Evolutionary conservation across 2,113 vertebrate genomes (phyloP), one percentile per base, ranked within the genome.

Genomic region (Eolophus roseicapilla): DNA sequence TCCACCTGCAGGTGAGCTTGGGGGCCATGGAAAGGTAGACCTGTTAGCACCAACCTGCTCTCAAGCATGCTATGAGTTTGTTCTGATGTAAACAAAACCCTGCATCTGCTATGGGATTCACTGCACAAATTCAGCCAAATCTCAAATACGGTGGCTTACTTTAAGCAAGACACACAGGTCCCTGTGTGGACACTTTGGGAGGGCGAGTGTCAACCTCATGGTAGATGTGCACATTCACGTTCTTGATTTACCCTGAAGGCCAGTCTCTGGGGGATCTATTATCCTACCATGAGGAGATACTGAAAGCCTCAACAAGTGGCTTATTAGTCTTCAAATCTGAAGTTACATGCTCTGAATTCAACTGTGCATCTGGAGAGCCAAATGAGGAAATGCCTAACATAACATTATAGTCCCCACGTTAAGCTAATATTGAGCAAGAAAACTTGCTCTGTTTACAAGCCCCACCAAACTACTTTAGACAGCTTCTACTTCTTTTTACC

Each of bases 141-240:
- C 33, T 73, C 62, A 52, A 71, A 43, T 2, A 10, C 1, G 28
- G 35, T 6, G 11, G 24, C 9, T 88, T 41, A 14, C 15, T 65
- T 77, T 7, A 67, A 75, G n/a, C 46, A 59, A 82, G 57, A 17
- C 39, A 50, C 0, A 0, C 24, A 62, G 24, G 6, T 53, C 17
- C 16, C 37, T 23, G 5, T 0, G 0, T 4, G 25, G n/a, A 57
- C 31, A 3, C 17, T 64, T 35, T 20, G n/a, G 15, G 25, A 46
- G 9, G 8, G 13, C 0, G 0, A 59, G 20, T 57, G 35, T n/a
- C 35, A 9, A 39, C 12, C 20, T 17, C n/a, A 12, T 7, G 46
- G 43, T 2, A 62, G 57, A 49, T 7, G 14, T 28, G 28, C 35
- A 67, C 2, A 0, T 44, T 68, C 13, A 10, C 23, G 5, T 49